Conservation (phyloP, 2,797 vertebrate species). For the Phataginus tetradactyla region DNA sequence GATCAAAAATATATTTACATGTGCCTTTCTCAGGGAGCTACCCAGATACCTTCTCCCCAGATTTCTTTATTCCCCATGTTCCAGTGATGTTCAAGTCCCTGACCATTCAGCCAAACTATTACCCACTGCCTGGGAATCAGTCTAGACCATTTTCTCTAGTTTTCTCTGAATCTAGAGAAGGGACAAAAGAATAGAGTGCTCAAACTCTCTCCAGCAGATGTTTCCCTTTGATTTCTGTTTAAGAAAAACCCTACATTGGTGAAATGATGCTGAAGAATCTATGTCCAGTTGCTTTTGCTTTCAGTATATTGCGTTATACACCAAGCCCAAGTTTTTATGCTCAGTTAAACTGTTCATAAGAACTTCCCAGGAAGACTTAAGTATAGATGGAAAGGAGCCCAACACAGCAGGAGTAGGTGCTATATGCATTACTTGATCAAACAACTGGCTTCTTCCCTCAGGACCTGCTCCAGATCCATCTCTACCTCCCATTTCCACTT, state of each 20-base stretch:
- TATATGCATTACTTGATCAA: neutral
- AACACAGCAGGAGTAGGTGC: neutral
- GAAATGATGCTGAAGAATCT: neutral
- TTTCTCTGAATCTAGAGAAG: neutral
- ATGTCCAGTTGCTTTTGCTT: neutral
- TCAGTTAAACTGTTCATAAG: neutral
- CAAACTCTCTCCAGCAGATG: neutral
- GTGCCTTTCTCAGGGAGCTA: neutral
- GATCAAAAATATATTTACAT: neutral
- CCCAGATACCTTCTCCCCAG: neutral
- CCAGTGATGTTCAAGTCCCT: neutral
- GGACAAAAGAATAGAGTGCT: neutral
- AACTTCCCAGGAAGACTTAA: neutral
- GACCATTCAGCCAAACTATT: neutral
- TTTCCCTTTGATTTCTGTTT: neutral
- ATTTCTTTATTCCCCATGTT: neutral
- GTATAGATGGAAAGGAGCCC: neutral
- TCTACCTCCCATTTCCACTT: neutral
- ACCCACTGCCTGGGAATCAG: neutral
- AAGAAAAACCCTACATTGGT: neutral
- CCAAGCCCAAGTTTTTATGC: neutral
- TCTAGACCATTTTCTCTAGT: neutral
- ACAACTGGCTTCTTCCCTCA: neutral
- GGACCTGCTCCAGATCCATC: neutral
- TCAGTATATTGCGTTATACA: neutral